These are phyloP conservation scores for Paramormyrops hopkinsi DNA, from an alignment of 2,797 vertebrate species.

Conservation along the genomic window DNA sequence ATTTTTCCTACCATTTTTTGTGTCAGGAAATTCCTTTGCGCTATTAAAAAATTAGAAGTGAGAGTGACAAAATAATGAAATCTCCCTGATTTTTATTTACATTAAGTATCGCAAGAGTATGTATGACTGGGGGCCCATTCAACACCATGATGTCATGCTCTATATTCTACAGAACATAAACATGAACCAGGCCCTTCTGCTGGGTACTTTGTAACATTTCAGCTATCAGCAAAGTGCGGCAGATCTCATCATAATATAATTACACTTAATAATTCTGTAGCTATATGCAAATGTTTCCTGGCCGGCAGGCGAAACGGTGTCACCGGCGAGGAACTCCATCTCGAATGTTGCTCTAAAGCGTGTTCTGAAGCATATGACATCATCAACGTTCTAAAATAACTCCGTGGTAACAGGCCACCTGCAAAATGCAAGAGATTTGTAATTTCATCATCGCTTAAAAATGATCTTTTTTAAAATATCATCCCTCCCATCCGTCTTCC, in stretches of 20 bases:
- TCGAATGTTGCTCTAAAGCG: background rate
- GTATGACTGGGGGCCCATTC: background rate
- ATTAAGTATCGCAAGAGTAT: background rate
- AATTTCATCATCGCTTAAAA: background rate
- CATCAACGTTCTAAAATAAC: background rate
- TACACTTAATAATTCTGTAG: background rate
- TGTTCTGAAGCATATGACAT: background rate
- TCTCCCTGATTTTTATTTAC: background rate
- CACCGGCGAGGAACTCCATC: background rate
- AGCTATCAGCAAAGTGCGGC: background rate
- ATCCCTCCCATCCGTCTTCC: background rate
- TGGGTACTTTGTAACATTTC: background rate
- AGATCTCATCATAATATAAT: background rate
- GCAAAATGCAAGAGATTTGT: background rate
- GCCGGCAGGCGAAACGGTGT: background rate
- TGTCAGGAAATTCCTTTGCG: background rate
- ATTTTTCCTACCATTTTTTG: background rate
- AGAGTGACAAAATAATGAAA: background rate
- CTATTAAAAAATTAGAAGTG: background rate
- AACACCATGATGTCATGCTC: constrained; percentile 3
- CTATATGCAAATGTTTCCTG: constrained; percentile 10
- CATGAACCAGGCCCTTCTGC: background rate
- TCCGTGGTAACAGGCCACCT: background rate
- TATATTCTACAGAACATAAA: background rate
- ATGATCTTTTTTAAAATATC: background rate